These are phyloP conservation scores for Acrocera orbiculus DNA, from an alignment of 2,888 invertebrate species.

Conservation along the genomic window DNA sequence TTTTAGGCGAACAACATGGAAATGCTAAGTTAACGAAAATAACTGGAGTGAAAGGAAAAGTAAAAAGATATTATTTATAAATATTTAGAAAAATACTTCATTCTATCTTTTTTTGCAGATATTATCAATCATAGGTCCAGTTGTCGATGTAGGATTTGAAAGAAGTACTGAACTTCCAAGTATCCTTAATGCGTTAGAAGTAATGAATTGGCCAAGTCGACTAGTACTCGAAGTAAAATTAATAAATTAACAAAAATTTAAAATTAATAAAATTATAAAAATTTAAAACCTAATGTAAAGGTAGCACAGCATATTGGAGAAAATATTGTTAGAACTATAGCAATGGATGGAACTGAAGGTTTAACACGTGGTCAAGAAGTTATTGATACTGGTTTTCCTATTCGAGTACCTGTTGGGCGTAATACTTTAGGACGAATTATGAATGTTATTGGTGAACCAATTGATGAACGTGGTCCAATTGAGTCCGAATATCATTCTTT, in stretches of 20 bases:
- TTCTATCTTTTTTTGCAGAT: too few relatives aligned
- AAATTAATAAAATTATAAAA: background rate
- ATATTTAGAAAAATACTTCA: too few relatives aligned
- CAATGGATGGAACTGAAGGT: constrained; percentile 90
- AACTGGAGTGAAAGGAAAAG: too few relatives aligned
- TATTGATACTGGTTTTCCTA: constrained; percentile 65
- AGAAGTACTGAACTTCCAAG: constrained; percentile 73
- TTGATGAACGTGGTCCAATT: constrained; percentile 76
- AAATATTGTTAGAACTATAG: constrained; percentile 77
- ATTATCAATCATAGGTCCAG: constrained; percentile 95
- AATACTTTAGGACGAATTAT: constrained; percentile 85
- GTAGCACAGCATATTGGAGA: constrained; percentile 80
- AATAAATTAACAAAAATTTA: background rate
- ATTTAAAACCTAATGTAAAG: constrained; percentile 7
- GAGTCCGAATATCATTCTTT: constrained; percentile 56
- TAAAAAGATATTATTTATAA: too few relatives aligned
- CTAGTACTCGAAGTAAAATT: constrained; percentile 63
- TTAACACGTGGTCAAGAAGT: constrained; percentile 70
- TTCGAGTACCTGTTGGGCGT: constrained; percentile 79
- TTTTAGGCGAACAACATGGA: too few relatives aligned
- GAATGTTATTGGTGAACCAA: constrained; percentile 76
- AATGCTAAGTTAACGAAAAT: too few relatives aligned
- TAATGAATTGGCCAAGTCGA: constrained; percentile 59
- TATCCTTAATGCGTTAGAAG: constrained; percentile 88
- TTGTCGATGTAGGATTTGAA: constrained; percentile 92